phyloP scores from a whole-genome alignment of 1,140 invertebrate species.

The Hetaerina americana region DNA sequence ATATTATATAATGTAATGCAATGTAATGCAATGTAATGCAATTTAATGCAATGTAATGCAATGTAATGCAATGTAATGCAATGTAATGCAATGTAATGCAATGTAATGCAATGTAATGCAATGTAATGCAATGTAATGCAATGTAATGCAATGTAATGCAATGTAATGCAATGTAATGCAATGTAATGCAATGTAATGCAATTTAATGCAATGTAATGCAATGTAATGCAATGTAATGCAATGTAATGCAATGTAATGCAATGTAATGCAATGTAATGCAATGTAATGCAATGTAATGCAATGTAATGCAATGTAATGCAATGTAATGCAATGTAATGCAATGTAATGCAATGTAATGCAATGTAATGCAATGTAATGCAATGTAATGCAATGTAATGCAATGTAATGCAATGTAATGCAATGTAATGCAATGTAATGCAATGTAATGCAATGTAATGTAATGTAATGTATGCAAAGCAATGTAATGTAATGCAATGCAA shows the following conservation, averaged over 20 bases:
- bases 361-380: too few relatives aligned
- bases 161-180: constrained; percentile 1
- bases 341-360: too few relatives aligned
- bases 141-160: not conserved
- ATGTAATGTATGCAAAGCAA: too few relatives aligned
- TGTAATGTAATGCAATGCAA: too few relatives aligned
- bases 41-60: constrained; percentile 1
- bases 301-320: too few relatives aligned
- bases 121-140: not conserved
- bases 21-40: not conserved
- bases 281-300: too few relatives aligned
- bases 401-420: too few relatives aligned
- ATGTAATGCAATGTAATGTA: too few relatives aligned
- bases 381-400: too few relatives aligned
- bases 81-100: constrained; percentile 3
- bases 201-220: constrained; percentile 5
- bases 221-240: not conserved
- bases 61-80: constrained; percentile 7
- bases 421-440: too few relatives aligned
- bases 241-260: constrained; percentile 1
- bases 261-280: not conserved
- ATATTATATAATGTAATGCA: not conserved
- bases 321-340: too few relatives aligned
- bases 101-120: constrained; percentile 5
- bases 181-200: constrained; percentile 4